Conservation (phyloP, 2,888 invertebrate genomes). For the Tiphia femorata region DNA sequence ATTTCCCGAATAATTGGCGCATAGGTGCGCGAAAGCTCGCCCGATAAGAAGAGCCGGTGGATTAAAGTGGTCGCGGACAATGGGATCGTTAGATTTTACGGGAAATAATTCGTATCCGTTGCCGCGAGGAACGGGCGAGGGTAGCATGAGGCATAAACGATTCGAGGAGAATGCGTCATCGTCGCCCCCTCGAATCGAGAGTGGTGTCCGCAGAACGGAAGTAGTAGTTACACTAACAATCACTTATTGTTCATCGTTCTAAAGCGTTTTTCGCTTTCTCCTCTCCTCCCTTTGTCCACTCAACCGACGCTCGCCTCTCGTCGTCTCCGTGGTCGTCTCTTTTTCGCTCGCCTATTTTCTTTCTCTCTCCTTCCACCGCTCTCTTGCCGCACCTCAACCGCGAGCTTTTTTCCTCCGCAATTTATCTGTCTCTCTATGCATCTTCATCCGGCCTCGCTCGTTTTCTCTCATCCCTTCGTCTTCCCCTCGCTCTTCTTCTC, state of each 20-base stretch:
- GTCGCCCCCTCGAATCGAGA: background rate
- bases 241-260: constrained; percentile 22
- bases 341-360: too few species aligned
- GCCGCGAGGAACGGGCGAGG: too few species aligned
- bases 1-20: too few species aligned
- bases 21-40: too few species aligned
- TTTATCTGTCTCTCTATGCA: background rate
- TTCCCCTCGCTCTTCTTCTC: background rate
- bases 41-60: too few species aligned
- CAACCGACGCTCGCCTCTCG: too few species aligned
- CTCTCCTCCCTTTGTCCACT: too few species aligned
- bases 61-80: too few species aligned
- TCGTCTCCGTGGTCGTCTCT: too few species aligned
- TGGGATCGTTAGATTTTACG: too few species aligned
- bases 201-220: constrained; percentile 9
- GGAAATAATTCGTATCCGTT: too few species aligned
- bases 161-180: constrained; percentile 3
- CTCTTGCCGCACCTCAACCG: background rate
- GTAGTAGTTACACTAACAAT: constrained; percentile 36
- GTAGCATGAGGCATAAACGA: too few species aligned
- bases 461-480: background rate
- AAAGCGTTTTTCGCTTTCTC: constrained; percentile 8
- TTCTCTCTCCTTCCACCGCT: background rate
- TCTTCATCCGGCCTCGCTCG: background rate
- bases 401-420: background rate